Evolutionary conservation across 2,113 vertebrate species (phyloP).

Genomic region (Lanius collurio): DNA sequence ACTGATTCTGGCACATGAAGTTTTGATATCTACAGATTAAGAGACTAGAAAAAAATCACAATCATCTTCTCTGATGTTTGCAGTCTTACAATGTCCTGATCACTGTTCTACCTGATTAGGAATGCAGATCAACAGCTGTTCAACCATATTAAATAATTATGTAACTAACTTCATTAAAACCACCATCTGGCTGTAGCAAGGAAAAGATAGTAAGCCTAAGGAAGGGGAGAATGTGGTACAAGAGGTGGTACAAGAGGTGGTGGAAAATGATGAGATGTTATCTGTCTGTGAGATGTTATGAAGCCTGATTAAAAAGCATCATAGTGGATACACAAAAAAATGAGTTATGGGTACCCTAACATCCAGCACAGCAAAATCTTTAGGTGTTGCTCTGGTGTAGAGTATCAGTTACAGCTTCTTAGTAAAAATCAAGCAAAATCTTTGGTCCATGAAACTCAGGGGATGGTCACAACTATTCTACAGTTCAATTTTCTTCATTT

Average conservation of each 20-base stretch:
- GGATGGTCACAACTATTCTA: not conserved
- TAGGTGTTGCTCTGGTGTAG: not conserved
- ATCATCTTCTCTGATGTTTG: not conserved
- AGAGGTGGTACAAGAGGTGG: not conserved
- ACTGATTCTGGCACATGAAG: not conserved
- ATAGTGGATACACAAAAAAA: not conserved
- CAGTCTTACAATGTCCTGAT: not conserved
- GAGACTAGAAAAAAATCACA: not conserved
- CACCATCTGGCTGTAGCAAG: not conserved
- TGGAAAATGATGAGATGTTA: not conserved
- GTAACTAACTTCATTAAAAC: not conserved
- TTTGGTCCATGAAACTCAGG: not conserved
- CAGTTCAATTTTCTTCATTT: not conserved
- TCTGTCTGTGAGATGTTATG: not conserved
- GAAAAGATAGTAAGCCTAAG: not conserved
- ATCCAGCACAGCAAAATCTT: not conserved
- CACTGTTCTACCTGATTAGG: not conserved
- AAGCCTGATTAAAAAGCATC: not conserved
- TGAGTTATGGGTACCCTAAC: fast-evolving
- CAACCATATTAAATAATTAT: not conserved
- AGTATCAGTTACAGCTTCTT: not conserved
- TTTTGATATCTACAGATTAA: not conserved
- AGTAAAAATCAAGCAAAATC: not conserved
- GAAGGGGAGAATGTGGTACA: not conserved
- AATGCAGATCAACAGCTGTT: not conserved